Evolutionary conservation across 1,140 invertebrate genomes (phyloP).

Genomic region (Pantala flavescens): DNA sequence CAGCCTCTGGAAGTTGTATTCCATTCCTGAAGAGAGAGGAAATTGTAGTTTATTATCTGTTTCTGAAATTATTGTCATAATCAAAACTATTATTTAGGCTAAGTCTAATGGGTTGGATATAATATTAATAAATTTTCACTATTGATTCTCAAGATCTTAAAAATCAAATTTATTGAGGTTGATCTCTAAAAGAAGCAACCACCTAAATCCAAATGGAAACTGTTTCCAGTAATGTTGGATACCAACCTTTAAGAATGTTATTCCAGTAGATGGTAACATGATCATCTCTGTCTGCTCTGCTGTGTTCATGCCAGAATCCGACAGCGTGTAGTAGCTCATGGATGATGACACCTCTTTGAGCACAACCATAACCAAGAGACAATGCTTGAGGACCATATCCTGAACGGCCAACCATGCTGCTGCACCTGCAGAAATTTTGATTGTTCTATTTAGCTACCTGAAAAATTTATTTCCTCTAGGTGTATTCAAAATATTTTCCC

Average conservation of each 20-base stretch:
- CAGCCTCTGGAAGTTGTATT: constrained; percentile 39
- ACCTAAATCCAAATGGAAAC: too few relatives aligned
- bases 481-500: too few relatives aligned
- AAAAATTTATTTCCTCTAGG: too few relatives aligned
- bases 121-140: too few relatives aligned
- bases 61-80: too few relatives aligned
- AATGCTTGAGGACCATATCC: constrained; percentile 35
- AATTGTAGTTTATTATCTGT: neutral
- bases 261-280: constrained; percentile 34
- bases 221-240: too few relatives aligned
- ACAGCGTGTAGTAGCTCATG: constrained; percentile 41
- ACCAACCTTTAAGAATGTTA: constrained; percentile 30
- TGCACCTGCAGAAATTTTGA: constrained; percentile 16
- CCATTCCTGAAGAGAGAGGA: constrained; percentile 29
- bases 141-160: too few relatives aligned
- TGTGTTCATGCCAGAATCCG: constrained; percentile 43
- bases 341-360: constrained; percentile 30
- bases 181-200: too few relatives aligned
- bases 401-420: constrained; percentile 22
- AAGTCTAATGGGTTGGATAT: too few relatives aligned
- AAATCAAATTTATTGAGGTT: too few relatives aligned
- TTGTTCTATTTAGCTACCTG: too few relatives aligned
- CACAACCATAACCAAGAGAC: constrained; percentile 36
- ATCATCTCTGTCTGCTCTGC: constrained; percentile 35
- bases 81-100: too few relatives aligned